phyloP scores from a whole-genome alignment of 2,113 vertebrate genomes.

The Coracopsis vasa region DNA sequence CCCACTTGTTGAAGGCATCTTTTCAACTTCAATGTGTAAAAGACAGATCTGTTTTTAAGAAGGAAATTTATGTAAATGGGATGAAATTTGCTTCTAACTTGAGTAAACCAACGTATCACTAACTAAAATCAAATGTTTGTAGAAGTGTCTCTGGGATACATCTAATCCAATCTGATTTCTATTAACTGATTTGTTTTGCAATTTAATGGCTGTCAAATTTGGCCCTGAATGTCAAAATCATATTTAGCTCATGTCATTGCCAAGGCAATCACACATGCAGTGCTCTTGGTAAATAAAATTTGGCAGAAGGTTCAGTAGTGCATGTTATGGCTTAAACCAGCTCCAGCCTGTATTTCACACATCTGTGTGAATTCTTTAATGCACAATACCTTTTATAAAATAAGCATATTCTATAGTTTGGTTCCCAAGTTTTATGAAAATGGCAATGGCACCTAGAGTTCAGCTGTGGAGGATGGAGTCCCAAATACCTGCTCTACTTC shows the following conservation, averaged over 20 bases:
- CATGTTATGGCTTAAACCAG: neutral
- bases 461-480: neutral
- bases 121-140: conserved; percentile 41
- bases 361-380: neutral
- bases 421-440: neutral
- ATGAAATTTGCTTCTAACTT: conserved; percentile 9
- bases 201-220: conserved; percentile 37
- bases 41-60: neutral
- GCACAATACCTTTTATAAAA: neutral
- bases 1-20: conserved; percentile 35
- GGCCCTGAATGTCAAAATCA: neutral
- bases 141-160: neutral
- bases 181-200: conserved; percentile 43
- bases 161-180: neutral
- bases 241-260: neutral
- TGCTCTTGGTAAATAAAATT: neutral
- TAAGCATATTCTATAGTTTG: neutral
- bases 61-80: conserved; percentile 11
- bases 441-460: neutral
- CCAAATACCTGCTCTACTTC: neutral
- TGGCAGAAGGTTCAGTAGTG: neutral
- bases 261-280: neutral
- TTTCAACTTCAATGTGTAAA: neutral
- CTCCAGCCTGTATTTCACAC: neutral
- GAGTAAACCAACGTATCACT: neutral